These are phyloP conservation scores for Leptocoma aspasia DNA, from an alignment of 2,113 vertebrate genomes.

Conservation along the genomic window DNA sequence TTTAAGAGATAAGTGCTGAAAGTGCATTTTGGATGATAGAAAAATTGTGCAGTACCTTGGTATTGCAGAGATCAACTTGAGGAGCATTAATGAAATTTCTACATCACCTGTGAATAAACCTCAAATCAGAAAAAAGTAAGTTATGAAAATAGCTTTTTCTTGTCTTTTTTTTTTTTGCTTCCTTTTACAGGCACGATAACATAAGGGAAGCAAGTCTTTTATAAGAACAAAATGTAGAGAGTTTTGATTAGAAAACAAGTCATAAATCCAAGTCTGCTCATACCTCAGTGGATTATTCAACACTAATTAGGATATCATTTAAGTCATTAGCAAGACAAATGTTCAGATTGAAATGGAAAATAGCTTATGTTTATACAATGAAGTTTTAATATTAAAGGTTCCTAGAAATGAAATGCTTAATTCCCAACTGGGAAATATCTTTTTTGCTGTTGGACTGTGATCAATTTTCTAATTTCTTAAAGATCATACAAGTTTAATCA, in stretches of 20 bases:
- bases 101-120: background rate
- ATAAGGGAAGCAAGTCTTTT: background rate
- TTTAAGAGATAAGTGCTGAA: background rate
- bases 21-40: background rate
- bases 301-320: background rate
- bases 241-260: background rate
- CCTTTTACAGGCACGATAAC: background rate
- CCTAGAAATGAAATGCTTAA: background rate
- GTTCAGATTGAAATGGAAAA: background rate
- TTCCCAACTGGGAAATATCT: background rate
- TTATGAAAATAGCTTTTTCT: background rate
- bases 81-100: background rate
- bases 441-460: background rate
- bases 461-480: background rate
- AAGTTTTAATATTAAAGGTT: background rate
- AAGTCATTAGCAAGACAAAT: slow-evolving; percentile 16
- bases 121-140: background rate
- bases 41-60: background rate
- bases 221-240: background rate
- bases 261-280: background rate
- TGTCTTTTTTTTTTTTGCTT: background rate
- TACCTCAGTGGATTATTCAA: background rate
- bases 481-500: background rate
- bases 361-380: background rate
- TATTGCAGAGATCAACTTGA: background rate